Evolutionary conservation across 2,888 invertebrate genomes (phyloP), one percentile per base, ranked within the genome.

Genomic region (Rugalucina vietnamica): DNA sequence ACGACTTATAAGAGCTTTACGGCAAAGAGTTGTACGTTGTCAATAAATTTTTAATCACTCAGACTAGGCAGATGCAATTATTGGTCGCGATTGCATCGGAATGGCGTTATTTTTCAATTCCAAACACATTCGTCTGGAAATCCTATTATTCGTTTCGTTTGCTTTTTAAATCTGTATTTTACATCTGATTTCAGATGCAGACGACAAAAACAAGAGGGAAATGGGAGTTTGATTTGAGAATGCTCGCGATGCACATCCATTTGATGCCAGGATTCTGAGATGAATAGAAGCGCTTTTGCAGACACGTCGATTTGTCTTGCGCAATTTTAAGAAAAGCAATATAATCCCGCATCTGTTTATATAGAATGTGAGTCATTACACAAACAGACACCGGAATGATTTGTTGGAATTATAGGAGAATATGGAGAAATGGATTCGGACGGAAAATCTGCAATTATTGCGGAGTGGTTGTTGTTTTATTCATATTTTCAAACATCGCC

Each of bases 401-500:
- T 29, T 60, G 24, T 27, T 72, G 72, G 72, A 10, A 12, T 29
- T 39, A 43, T 18, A 72, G 43, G 18, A 72, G n/a, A 43, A 37
- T 12, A n/a, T 39, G 27, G 29, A 72, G 49, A 27, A 72, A 27
- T 24, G 72, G 72, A 72, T 27, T 29, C 3, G 21, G 49, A 21
- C 3, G 72, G 29, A 72, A n/a, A 43, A 72, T 72, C 27, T 72
- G 72, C 27, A 43, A 72, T 24, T 43, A 39, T 29, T 72, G 72
- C n/a, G 39, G 84, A 21, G 60, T 69, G 24, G 80, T 76, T 24
- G 43, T 84, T 36, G 50, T 79, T 36, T 82, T 86, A 43, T 76
- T 86, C 27, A 69, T 88, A 32, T 73, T 88, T 36, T 69, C 82
- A 10, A 89, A 90, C 57, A 77, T 90, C 21, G 69, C 87, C 76